Conservation (phyloP, 2,797 vertebrate genomes). For the Pangasius mekongensis region DNA sequence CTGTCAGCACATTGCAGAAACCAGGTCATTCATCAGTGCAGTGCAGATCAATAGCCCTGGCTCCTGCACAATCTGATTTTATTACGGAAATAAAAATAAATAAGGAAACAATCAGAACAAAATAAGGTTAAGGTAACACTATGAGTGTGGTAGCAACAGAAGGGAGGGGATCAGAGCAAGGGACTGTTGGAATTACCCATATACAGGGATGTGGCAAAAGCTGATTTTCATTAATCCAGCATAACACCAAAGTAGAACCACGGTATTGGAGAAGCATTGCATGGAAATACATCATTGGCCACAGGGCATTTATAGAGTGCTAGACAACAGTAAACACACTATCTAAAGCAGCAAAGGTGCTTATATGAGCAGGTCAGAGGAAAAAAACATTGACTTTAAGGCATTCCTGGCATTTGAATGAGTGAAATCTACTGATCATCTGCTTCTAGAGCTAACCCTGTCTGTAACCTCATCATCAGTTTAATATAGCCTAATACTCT, state of each 20-base stretch:
- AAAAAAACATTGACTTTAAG: background rate
- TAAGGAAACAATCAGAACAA: conserved; percentile 57
- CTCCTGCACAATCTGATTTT: conserved; percentile 60
- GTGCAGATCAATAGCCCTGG: conserved; percentile 56
- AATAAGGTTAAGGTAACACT: conserved; percentile 49
- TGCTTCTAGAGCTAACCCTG: background rate
- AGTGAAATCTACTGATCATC: background rate
- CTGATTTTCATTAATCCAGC: background rate
- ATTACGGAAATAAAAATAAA: conserved; percentile 63
- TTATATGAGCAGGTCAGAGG: background rate
- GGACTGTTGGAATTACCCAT: background rate
- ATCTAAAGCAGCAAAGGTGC: background rate
- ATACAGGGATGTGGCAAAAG: conserved; percentile 22
- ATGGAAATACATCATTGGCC: conserved; percentile 12
- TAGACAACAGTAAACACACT: background rate
- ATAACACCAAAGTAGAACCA: background rate
- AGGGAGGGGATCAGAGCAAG: background rate
- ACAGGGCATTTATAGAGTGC: background rate
- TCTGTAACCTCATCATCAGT: background rate
- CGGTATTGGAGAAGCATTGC: conserved; percentile 12
- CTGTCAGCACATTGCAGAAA: conserved; percentile 61
- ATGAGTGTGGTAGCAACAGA: background rate
- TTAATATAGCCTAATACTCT: conserved; percentile 37
- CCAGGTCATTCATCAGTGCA: conserved; percentile 65
- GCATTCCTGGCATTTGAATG: background rate